A percentile compares a stretch with the other conserved stretches of the same genome.
These are phyloP conservation scores for Lacanobia wlatinum DNA, from an alignment of 2,888 invertebrate genomes.

Conservation along the genomic window DNA sequence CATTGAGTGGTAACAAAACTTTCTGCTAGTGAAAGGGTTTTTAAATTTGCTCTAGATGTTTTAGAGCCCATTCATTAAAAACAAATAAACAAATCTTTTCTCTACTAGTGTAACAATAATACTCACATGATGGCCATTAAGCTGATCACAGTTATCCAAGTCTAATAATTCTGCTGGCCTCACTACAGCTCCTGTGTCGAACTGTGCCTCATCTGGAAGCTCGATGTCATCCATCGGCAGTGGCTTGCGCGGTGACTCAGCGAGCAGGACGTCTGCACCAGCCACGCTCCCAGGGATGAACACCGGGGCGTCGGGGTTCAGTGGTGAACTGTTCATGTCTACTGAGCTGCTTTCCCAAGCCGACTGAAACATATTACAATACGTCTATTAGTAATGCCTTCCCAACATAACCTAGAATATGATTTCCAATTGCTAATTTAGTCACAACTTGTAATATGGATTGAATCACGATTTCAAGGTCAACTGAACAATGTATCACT, in stretches of 20 bases:
- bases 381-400: slow-evolving; percentile 30
- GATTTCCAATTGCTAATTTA: slow-evolving; percentile 33
- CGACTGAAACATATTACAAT: slow-evolving; percentile 79
- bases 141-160: slow-evolving; percentile 89
- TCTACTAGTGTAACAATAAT: not conserved
- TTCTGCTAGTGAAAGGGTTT: too few relatives aligned
- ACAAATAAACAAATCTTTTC: too few relatives aligned
- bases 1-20: too few relatives aligned
- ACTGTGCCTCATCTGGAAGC: slow-evolving; percentile 91
- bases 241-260: slow-evolving; percentile 94
- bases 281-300: slow-evolving; percentile 93
- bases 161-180: slow-evolving; percentile 91
- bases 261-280: slow-evolving; percentile 89
- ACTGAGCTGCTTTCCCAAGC: slow-evolving; percentile 89
- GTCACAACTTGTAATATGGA: slow-evolving; percentile 42
- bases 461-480: slow-evolving; percentile 61
- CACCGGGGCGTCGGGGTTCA: slow-evolving; percentile 97
- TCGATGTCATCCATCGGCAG: slow-evolving; percentile 92
- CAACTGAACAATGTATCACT: slow-evolving; percentile 23
- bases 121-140: slow-evolving; percentile 91
- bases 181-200: slow-evolving; percentile 91
- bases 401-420: slow-evolving; percentile 36
- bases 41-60: too few relatives aligned
- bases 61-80: too few relatives aligned
- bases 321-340: slow-evolving; percentile 94